Base-by-base conservation (phyloP, 2,888 invertebrate genomes). In the Euzophera pinguis region DNA sequence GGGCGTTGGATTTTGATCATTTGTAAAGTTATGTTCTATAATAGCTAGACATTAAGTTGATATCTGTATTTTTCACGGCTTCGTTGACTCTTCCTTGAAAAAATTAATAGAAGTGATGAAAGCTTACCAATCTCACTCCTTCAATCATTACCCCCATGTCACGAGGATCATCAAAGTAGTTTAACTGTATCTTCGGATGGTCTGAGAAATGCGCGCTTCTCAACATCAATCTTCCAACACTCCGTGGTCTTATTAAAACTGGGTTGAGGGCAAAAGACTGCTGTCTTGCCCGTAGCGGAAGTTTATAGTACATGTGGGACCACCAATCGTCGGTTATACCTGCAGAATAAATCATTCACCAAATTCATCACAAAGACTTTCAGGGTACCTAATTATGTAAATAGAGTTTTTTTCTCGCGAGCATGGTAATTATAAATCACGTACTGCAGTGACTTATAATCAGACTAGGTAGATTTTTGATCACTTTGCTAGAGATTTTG, bases 151-250 rank as follows among this genome's bases (percentile, higher is more conserved):
- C 92, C 14, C 88, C 80, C n/a, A 96, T 68, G 74, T 98, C 98
- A 27, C 93, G 91, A 3, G 92, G 91, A 65, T 94, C 83, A 51
- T 93, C 88, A 73, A 97, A 94, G 79, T 97, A 98, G 82, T 98
- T 97, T 0, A 96, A 93, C 47, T 95, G 91, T 69, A 98, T 93
- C 51, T 92, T 82, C 0, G 98, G 98, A 80, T 94, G 93, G 50
- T 95, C 93, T 17, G 92, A 84, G 0, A 97, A 96, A 84, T 95
- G 93, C 0, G 89, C 81, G 51, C 94, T 94, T 54, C 92, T 92
- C 48, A 99, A 83, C 13, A 87, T 91, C 45, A 96, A 90, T 43
- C 94, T 89, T 0, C 96, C 96, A 13, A 93, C 90, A 64, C 96
- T 96, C 53, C 93, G 92, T 0, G 96, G 96, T 14, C 94, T 91